A percentile compares a stretch with the other conserved stretches of the same genome.
These are phyloP conservation scores for Dolichomitus sp. DNA, from an alignment of 2,888 invertebrate genomes.

Conservation along the genomic window DNA sequence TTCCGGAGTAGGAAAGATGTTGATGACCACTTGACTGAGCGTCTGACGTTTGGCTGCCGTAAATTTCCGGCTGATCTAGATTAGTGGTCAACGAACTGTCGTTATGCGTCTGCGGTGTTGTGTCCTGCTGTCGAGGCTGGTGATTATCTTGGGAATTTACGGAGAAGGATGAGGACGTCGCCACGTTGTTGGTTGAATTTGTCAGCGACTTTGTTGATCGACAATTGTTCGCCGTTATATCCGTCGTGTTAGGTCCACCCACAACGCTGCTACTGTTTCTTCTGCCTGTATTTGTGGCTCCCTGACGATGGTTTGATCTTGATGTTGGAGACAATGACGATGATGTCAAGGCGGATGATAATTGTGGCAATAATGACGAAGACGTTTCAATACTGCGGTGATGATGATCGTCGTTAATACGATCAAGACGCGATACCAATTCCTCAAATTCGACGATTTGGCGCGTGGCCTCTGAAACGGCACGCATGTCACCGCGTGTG, in stretches of 20 bases:
- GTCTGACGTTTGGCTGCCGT: not conserved
- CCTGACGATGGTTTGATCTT: conserved; percentile 46
- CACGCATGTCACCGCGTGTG: conserved; percentile 77
- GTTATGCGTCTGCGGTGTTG: not conserved
- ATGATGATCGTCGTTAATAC: conserved; percentile 78
- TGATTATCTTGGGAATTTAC: conserved; percentile 5
- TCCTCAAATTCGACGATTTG: conserved; percentile 85
- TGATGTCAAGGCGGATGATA: conserved; percentile 56
- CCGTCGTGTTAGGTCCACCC: conserved; percentile 39
- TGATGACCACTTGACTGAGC: not conserved
- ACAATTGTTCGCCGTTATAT: conserved; percentile 59
- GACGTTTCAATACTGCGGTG: conserved; percentile 30
- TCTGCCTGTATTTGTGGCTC: not conserved
- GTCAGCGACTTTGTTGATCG: conserved; percentile 42
- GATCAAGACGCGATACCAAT: conserved; percentile 83
- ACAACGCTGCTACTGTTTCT: not conserved
- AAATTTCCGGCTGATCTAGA: conserved; percentile 1
- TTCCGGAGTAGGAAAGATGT: conserved; percentile 21
- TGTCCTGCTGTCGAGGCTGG: not conserved
- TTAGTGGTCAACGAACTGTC: conserved; percentile 6
- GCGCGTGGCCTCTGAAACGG: conserved; percentile 79
- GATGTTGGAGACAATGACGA: conserved; percentile 60
- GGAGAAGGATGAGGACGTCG: not conserved
- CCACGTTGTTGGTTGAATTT: conserved; percentile 15
- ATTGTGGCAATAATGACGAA: conserved; percentile 28